Evolutionary conservation across 2,888 invertebrate genomes (phyloP), one percentile per base, ranked within the genome.

Genomic region (Lomographa bimaculata): DNA sequence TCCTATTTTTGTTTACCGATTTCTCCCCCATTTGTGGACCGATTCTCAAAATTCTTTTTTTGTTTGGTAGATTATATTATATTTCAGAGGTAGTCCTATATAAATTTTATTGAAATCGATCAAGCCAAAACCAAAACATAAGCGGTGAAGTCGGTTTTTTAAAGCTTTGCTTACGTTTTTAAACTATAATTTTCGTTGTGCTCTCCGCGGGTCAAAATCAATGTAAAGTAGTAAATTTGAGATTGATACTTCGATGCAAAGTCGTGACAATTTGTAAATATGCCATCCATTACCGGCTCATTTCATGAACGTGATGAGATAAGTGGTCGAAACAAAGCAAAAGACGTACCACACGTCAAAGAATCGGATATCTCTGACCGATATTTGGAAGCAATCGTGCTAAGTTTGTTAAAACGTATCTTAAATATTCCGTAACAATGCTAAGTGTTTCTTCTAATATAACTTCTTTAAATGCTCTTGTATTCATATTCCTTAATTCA

Each of bases 191-290:
- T n/a, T n/a, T n/a, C n/a, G n/a, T n/a, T n/a, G n/a, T n/a, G n/a
- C n/a, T n/a, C n/a, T n/a, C n/a, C n/a, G n/a, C n/a, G n/a, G n/a
- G n/a, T n/a, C n/a, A n/a, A n/a, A n/a, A n/a, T n/a, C n/a, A n/a
- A n/a, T n/a, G n/a, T n/a, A n/a, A n/a, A n/a, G n/a, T n/a, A n/a
- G n/a, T n/a, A n/a, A n/a, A n/a, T n/a, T n/a, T n/a, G n/a, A n/a
- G n/a, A n/a, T n/a, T n/a, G 50, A 62, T 56, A 65, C 28, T 6
- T 39, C 32, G 37, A 58, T 50, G 54, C 55, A 42, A 50, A 59
- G 59, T 75, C 78, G 72, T 75, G 76, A 74, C 76, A 61, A 65
- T 70, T 64, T 60, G 64, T 69, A 65, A 75, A 72, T 67, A 66
- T 61, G 47, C 37, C 54, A 49, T 67, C 70, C 77, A 78, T 78